Conservation (phyloP, 2,888 invertebrate genomes). For the Meta bourneti region DNA sequence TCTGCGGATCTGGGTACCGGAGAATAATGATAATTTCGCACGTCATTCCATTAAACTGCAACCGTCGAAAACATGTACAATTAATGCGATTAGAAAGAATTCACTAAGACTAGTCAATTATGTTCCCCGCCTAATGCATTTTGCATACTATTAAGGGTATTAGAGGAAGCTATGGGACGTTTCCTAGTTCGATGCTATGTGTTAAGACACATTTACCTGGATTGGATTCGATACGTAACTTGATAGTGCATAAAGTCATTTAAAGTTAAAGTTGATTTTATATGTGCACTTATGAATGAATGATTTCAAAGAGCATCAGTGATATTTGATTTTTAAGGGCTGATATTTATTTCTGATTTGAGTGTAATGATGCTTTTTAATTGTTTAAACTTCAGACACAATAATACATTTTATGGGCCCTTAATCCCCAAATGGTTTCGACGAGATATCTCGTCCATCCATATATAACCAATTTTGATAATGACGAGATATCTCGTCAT, state of each 20-base stretch:
- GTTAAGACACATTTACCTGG: background rate
- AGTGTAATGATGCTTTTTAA: too few species aligned
- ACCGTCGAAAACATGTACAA: slow-evolving; percentile 50
- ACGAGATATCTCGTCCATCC: too few species aligned
- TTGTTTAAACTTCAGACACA: too few species aligned
- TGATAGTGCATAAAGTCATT: background rate
- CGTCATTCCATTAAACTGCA: slow-evolving; percentile 48
- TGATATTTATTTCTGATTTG: too few species aligned
- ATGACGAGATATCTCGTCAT: too few species aligned
- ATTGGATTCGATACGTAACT: background rate
- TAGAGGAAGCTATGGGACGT: background rate
- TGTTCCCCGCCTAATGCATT: slow-evolving; percentile 37
- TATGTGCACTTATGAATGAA: too few species aligned
- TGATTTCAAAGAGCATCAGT: too few species aligned
- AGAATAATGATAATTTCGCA: slow-evolving; percentile 54
- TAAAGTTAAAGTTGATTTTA: background rate
- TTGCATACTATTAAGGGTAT: slow-evolving; percentile 47
- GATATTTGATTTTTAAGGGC: too few species aligned
- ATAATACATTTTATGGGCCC: too few species aligned
- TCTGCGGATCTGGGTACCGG: background rate
- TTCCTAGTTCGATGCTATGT: background rate
- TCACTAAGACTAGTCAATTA: slow-evolving; percentile 49
- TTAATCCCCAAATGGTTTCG: too few species aligned
- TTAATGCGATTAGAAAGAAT: slow-evolving; percentile 66
- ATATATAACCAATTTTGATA: too few species aligned